Evolutionary conservation across 2,797 vertebrate species (phyloP).

Genomic region (Epinephelus malabaricus): DNA sequence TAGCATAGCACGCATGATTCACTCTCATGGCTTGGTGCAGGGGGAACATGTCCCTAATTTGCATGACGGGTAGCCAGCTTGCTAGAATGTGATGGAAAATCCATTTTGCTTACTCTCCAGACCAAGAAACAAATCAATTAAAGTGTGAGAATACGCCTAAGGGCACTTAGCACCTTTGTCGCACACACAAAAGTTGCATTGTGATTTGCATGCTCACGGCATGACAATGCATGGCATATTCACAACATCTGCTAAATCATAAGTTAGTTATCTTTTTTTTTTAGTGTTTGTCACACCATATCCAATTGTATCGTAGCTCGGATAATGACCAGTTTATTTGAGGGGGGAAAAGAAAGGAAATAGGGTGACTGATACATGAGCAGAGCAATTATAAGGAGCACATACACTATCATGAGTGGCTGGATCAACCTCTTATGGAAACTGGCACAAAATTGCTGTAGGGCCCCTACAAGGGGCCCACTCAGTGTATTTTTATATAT

Average conservation of each 20-base stretch:
- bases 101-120: constrained; percentile 57
- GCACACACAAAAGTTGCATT: constrained; percentile 10
- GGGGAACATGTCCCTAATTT: constrained; percentile 52
- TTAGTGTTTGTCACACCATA: background rate
- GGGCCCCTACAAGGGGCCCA: too few relatives aligned
- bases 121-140: constrained; percentile 58
- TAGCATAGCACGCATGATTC: constrained; percentile 17
- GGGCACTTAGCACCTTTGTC: constrained; percentile 30
- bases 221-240: background rate
- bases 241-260: background rate
- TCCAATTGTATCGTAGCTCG: background rate
- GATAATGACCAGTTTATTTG: background rate
- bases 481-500: background rate
- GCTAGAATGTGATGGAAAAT: constrained; percentile 61
- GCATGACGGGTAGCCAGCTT: constrained; percentile 58
- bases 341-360: background rate
- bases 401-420: background rate
- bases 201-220: background rate
- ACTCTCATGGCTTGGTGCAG: constrained; percentile 14
- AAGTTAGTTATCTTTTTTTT: background rate
- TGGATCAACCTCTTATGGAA: background rate
- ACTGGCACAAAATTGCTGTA: background rate
- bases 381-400: background rate
- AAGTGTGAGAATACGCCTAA: constrained; percentile 15
- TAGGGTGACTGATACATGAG: background rate